Evolutionary conservation across 2,797 vertebrate species (phyloP), one percentile per base, ranked within the genome.

Genomic region (Buceros bicornis): DNA sequence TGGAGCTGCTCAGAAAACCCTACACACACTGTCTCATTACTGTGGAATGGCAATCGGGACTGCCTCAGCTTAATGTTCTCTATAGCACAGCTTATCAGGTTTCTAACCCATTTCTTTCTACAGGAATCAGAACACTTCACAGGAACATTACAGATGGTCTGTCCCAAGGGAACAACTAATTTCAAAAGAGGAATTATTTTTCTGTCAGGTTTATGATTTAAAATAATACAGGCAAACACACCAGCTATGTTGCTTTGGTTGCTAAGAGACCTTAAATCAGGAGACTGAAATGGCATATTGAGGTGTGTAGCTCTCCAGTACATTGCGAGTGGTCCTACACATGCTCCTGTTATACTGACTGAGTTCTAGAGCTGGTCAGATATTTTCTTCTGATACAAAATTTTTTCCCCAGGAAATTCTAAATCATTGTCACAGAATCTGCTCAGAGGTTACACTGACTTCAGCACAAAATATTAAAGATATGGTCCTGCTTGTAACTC

Each of bases 171-270:
- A 89, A 87, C 18, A 76, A 80, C 51, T 92, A 70, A 85, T 82
- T 87, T 71, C 58, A 83, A 78, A 89, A 71, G 25, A 74, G 76
- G 61, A 87, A 81, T 89, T 90, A 7, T 91, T 86, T 71, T 67
- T 42, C 72, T 93, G 53, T 88, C 91, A 91, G 57, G 22, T 91
- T 96, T 93, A 78, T 90, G 72, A 57, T 72, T 89, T 80, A 60
- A 92, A 85, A 93, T 90, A 88, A 91, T 90, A 69, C 8, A 42
- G 69, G 33, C 69, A 95, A 91, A 86, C 61, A 64, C 57, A 89
- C 31, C 28, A 85, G 53, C 57, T 37, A 42, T 78, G 57, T 90
- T 93, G 48, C 28, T 91, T 33, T 53, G 22, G 60, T 87, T 89
- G 79, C 79, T 93, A 64, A 57, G 79, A 89, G 72, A 82, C 80